Conservation (phyloP, 2,113 vertebrate species). For the Chiloscyllium plagiosum region DNA sequence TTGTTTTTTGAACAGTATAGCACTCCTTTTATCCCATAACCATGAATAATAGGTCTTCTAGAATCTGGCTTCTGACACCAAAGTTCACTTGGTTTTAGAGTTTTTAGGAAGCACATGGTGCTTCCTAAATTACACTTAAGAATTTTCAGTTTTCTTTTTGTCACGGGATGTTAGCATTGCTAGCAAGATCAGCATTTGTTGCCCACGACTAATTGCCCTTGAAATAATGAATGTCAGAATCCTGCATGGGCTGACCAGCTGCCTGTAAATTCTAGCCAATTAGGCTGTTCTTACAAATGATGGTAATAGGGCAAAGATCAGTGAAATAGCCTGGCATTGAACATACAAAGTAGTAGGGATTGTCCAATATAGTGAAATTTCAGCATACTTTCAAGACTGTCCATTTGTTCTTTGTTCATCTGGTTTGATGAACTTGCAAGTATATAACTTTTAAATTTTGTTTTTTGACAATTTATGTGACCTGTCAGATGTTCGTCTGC, state of each 20-base stretch:
- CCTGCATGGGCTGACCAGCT: neutral
- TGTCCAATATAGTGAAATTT: neutral
- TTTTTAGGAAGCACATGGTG: too few relatives aligned
- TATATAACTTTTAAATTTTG: neutral
- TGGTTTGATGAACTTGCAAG: neutral
- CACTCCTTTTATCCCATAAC: neutral
- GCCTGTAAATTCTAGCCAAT: neutral
- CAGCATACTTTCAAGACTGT: neutral
- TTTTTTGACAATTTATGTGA: neutral
- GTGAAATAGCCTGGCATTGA: neutral
- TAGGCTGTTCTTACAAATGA: neutral
- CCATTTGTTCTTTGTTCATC: neutral
- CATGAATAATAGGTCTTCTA: neutral
- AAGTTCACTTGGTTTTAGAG: neutral
- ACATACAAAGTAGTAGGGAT: neutral
- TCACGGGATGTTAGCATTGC: neutral
- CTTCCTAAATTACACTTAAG: neutral
- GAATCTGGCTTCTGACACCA: neutral
- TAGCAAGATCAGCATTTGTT: neutral
- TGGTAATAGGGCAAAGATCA: neutral
- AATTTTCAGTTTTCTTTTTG: neutral
- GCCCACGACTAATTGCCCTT: neutral
- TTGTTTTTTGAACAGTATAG: neutral
- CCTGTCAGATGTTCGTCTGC: neutral
- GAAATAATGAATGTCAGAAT: neutral